A percentile compares a stretch with the other conserved stretches of the same genome.
These are phyloP conservation scores for Vollenhovia emeryi DNA, from an alignment of 1,140 invertebrate genomes.

Conservation along the genomic window DNA sequence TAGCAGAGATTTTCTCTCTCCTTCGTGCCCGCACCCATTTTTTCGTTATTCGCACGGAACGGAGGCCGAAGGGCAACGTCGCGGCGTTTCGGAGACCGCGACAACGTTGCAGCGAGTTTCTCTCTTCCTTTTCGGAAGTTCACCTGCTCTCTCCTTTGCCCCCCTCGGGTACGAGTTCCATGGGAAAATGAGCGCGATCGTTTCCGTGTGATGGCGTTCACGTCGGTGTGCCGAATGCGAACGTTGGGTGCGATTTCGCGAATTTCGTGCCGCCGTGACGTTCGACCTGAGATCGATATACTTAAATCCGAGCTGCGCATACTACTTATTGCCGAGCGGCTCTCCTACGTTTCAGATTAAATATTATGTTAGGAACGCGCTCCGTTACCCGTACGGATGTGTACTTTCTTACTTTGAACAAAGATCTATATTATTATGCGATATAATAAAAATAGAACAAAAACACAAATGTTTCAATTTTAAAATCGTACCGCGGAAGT, in stretches of 20 bases:
- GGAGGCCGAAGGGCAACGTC: slow-evolving; percentile 44
- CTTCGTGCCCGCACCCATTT: not conserved
- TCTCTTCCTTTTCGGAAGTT: slow-evolving; percentile 57
- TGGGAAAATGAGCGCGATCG: slow-evolving; percentile 53
- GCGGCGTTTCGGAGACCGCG: slow-evolving; percentile 38
- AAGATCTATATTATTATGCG: not conserved
- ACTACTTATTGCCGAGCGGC: not conserved
- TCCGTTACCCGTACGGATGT: not conserved
- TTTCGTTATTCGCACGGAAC: slow-evolving; percentile 43
- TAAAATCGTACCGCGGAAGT: not conserved
- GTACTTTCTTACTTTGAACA: not conserved
- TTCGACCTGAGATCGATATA: not conserved
- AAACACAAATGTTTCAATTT: not conserved
- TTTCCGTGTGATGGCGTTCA: slow-evolving; percentile 60
- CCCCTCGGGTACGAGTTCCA: slow-evolving; percentile 40
- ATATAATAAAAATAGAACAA: not conserved
- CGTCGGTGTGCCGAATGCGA: slow-evolving; percentile 33
- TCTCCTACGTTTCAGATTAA: not conserved
- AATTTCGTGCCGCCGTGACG: not conserved
- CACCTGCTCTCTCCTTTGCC: slow-evolving; percentile 8
- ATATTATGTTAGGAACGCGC: not conserved
- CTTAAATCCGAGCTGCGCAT: slow-evolving; percentile 4
- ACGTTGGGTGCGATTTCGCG: slow-evolving; percentile 31
- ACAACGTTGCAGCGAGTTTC: slow-evolving; percentile 48
- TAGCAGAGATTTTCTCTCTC: slow-evolving; percentile 10